These are phyloP conservation scores for Drosophila subquinaria DNA, from an alignment of 2,888 invertebrate species.

Conservation along the genomic window DNA sequence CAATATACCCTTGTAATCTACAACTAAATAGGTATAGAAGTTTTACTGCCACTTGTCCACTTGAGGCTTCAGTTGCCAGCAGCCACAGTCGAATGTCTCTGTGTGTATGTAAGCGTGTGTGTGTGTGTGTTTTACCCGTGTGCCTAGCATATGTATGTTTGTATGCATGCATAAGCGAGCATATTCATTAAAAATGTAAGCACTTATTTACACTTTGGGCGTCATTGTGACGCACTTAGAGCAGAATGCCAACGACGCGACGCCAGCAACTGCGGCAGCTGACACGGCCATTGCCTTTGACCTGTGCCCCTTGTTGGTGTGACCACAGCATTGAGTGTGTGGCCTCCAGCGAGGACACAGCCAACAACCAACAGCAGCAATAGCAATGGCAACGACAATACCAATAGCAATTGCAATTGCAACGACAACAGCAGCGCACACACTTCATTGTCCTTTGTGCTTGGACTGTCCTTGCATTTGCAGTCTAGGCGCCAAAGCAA, in stretches of 20 bases:
- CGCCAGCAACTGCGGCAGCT: slow-evolving; percentile 21
- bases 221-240: slow-evolving; percentile 48
- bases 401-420: not conserved
- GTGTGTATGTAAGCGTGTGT: not conserved
- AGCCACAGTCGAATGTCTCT: slow-evolving; percentile 7
- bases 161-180: not conserved
- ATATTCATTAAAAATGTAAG: slow-evolving; percentile 67
- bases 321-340: not conserved
- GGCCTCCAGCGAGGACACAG: slow-evolving; percentile 27
- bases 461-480: slow-evolving; percentile 11
- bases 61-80: slow-evolving; percentile 24
- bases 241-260: slow-evolving; percentile 12
- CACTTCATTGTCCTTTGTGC: slow-evolving; percentile 30
- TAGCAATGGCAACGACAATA: slow-evolving; percentile 4
- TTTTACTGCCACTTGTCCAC: slow-evolving; percentile 32
- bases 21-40: not conserved
- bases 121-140: not conserved
- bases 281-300: slow-evolving; percentile 43
- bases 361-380: slow-evolving; percentile 1
- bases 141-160: not conserved
- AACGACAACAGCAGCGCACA: slow-evolving; percentile 4
- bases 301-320: slow-evolving; percentile 12
- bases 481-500: slow-evolving; percentile 19
- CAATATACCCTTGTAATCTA: not conserved
- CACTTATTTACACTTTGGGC: slow-evolving; percentile 70